Evolutionary conservation across 1,140 invertebrate species (phyloP).

Genomic region (Zaprionus gabonicus): DNA sequence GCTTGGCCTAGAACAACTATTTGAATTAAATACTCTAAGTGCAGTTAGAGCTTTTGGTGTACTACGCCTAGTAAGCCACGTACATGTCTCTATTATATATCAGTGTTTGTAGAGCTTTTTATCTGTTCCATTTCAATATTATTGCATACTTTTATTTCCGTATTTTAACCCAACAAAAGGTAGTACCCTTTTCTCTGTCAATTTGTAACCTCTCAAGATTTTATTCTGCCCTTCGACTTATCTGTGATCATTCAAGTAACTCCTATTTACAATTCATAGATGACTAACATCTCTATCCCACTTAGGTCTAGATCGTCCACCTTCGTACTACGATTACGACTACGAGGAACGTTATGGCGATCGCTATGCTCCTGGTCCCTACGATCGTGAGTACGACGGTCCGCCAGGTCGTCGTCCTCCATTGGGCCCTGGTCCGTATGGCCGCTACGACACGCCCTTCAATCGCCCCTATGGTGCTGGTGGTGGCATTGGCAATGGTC

Average conservation of each 20-base stretch:
- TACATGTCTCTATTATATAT: too few species aligned
- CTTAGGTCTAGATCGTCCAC: slow-evolving; percentile 76
- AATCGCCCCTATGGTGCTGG: slow-evolving; percentile 64
- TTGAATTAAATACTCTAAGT: background rate
- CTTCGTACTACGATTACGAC: slow-evolving; percentile 78
- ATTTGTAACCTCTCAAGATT: background rate
- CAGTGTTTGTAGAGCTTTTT: slow-evolving; percentile 19
- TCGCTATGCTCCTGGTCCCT: slow-evolving; percentile 61
- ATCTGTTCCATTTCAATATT: background rate
- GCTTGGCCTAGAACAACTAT: background rate
- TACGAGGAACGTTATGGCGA: slow-evolving; percentile 80
- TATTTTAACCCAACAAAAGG: background rate
- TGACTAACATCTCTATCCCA: background rate
- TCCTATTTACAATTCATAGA: slow-evolving; percentile 10
- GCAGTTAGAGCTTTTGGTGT: slow-evolving; percentile 14
- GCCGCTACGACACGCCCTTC: slow-evolving; percentile 72
- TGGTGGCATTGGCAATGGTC: slow-evolving; percentile 48
- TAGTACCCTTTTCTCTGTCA: background rate
- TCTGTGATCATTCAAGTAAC: slow-evolving; percentile 16
- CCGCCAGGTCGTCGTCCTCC: slow-evolving; percentile 80
- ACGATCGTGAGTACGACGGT: slow-evolving; percentile 79
- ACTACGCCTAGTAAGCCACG: background rate
- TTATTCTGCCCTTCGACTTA: background rate
- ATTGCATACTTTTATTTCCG: slow-evolving; percentile 40
- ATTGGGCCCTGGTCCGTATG: slow-evolving; percentile 68